A percentile compares a stretch with the other conserved stretches of the same genome.
These are phyloP conservation scores for Bagarius yarrelli DNA, from an alignment of 2,113 vertebrate genomes.

Conservation along the genomic window DNA sequence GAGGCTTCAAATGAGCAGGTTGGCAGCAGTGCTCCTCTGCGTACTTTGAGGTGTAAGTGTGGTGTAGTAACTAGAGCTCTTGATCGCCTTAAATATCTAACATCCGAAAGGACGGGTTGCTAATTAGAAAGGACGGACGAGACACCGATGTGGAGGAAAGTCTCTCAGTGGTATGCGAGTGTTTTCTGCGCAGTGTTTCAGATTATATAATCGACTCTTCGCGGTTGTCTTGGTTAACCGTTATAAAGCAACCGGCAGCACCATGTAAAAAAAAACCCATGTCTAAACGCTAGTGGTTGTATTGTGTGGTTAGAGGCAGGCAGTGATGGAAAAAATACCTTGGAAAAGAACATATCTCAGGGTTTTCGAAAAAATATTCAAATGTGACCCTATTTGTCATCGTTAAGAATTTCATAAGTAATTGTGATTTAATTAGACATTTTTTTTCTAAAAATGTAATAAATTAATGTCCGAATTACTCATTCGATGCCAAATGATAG, in stretches of 20 bases:
- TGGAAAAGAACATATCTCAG: too few relatives aligned
- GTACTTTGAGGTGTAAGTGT: background rate
- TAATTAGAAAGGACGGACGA: conserved; percentile 21
- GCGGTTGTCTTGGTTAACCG: background rate
- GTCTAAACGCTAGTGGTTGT: background rate
- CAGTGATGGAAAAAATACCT: too few relatives aligned
- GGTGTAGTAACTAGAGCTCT: conserved; percentile 15
- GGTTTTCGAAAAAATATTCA: too few relatives aligned
- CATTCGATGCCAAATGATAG: too few relatives aligned
- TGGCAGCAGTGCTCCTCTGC: background rate
- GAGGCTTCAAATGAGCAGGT: conserved; percentile 51
- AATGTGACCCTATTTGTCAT: too few relatives aligned
- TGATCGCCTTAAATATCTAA: conserved; percentile 12
- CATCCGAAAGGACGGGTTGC: conserved; percentile 18
- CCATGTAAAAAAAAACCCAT: background rate
- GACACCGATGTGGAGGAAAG: background rate
- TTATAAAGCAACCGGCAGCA: background rate
- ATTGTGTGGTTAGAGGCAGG: background rate
- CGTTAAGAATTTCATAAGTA: too few relatives aligned
- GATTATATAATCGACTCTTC: background rate
- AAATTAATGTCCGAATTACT: too few relatives aligned
- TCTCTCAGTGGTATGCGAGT: background rate
- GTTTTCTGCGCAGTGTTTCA: background rate
- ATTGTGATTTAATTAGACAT: too few relatives aligned
- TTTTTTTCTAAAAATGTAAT: too few relatives aligned